Evolutionary conservation across 2,113 vertebrate species (phyloP).

Genomic region (Alethe diademata): DNA sequence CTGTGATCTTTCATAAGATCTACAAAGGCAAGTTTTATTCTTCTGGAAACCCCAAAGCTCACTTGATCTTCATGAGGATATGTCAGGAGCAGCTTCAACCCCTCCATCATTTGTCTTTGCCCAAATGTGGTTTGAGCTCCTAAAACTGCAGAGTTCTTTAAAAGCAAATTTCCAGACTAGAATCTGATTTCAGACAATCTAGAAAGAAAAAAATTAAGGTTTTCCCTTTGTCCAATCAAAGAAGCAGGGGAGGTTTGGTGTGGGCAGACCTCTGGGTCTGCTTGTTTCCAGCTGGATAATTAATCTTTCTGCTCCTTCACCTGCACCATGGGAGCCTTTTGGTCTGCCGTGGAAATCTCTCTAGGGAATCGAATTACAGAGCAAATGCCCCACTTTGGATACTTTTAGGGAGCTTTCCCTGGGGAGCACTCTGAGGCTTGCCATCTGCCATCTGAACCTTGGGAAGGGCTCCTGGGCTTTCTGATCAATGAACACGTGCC

Average conservation of each 20-base stretch:
- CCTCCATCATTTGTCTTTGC: neutral
- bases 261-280: neutral
- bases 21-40: accelerated
- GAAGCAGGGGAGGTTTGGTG: neutral
- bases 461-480: neutral
- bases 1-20: neutral
- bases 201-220: neutral
- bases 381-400: neutral
- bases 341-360: neutral
- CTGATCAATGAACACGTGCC: neutral
- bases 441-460: neutral
- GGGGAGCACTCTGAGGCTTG: neutral
- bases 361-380: neutral
- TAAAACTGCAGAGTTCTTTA: neutral
- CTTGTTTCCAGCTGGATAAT: neutral
- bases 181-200: neutral
- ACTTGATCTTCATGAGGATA: accelerated
- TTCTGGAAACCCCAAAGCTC: neutral
- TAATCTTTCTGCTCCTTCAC: neutral
- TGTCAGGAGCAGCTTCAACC: neutral
- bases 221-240: neutral
- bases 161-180: neutral
- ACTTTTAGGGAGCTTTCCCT: neutral
- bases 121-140: neutral
- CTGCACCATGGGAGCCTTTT: neutral